Evolutionary conservation across 2,888 invertebrate species (phyloP).

Genomic region (Carpatolechia fugitivella): DNA sequence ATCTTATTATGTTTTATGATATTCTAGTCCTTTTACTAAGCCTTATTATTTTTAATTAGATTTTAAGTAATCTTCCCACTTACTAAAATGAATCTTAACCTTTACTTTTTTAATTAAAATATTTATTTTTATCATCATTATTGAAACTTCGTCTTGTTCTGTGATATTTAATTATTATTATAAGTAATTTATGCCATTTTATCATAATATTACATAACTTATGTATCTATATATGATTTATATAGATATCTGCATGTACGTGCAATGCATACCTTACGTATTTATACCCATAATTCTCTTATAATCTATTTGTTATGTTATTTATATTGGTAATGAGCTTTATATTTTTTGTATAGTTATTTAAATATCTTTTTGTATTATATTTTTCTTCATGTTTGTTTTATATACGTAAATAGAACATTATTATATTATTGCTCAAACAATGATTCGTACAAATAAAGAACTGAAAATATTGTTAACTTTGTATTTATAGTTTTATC

Average conservation of each 20-base stretch:
- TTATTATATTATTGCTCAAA: slow-evolving; percentile 27
- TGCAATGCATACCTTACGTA: not conserved
- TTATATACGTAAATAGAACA: slow-evolving; percentile 22
- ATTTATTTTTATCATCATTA: slow-evolving; percentile 26
- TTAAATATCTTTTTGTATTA: not conserved
- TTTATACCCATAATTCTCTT: slow-evolving; percentile 25
- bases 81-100: too few relatives aligned
- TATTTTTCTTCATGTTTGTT: slow-evolving; percentile 20
- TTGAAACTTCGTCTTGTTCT: slow-evolving; percentile 10
- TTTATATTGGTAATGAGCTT: slow-evolving; percentile 20
- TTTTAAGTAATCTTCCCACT: slow-evolving; percentile 6
- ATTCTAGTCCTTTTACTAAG: slow-evolving; percentile 63
- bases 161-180: slow-evolving; percentile 15
- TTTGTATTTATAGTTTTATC: slow-evolving; percentile 17
- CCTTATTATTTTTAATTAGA: slow-evolving; percentile 31
- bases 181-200: slow-evolving; percentile 7
- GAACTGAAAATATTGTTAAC: slow-evolving; percentile 44
- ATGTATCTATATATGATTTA: not conserved
- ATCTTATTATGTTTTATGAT: slow-evolving; percentile 33
- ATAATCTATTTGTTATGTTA: slow-evolving; percentile 23
- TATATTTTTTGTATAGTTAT: slow-evolving; percentile 15
- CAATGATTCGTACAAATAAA: slow-evolving; percentile 71
- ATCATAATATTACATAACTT: not conserved
- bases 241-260: too few relatives aligned
- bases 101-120: slow-evolving; percentile 12